Evolutionary conservation across 2,888 invertebrate genomes (phyloP).

Genomic region (Chrysolina oricalcia): DNA sequence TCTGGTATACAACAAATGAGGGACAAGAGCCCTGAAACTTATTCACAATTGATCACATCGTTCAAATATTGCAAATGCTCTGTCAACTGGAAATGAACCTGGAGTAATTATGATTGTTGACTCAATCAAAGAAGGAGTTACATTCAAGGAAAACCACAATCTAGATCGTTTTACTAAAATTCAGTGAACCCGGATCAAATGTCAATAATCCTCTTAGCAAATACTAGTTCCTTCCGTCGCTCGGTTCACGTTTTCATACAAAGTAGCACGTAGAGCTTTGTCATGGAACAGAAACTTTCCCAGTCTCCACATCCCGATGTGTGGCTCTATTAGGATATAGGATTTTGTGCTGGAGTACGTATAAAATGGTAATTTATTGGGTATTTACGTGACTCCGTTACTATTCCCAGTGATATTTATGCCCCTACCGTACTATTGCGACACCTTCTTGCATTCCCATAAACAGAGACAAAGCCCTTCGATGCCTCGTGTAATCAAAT

Average conservation of each 20-base stretch:
- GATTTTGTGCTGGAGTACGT: constrained; percentile 28
- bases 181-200: background rate
- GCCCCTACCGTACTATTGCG: constrained; percentile 41
- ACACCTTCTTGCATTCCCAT: constrained; percentile 50
- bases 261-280: background rate
- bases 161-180: no score
- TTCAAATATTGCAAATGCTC: no score
- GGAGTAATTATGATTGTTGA: no score
- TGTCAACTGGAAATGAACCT: no score
- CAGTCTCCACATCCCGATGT: background rate
- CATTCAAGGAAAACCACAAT: no score
- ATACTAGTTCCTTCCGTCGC: background rate
- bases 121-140: no score
- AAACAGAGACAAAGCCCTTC: constrained; percentile 54
- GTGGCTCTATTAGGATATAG: constrained; percentile 8
- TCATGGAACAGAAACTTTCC: background rate
- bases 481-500: constrained; percentile 54
- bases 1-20: no score
- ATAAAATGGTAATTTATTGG: constrained; percentile 51
- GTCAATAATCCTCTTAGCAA: background rate
- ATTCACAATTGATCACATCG: no score
- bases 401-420: constrained; percentile 47
- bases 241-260: background rate
- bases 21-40: no score
- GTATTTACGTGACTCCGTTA: constrained; percentile 53